Conservation (phyloP, 2,797 vertebrate genomes). For the Graptemys geographica region DNA sequence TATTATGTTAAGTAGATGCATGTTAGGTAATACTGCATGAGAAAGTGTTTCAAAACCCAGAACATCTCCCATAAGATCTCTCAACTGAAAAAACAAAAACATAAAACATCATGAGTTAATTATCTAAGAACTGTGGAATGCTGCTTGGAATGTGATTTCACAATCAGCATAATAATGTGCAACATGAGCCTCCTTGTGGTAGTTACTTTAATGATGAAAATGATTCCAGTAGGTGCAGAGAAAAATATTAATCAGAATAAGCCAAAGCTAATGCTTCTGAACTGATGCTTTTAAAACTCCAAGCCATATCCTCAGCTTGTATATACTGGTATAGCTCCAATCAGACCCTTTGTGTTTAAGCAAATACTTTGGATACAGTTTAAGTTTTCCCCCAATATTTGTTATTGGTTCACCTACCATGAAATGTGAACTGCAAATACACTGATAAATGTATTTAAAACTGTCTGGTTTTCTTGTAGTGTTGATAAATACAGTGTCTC, state of each 20-base stretch:
- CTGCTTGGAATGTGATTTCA: not conserved
- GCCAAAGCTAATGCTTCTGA: accelerated
- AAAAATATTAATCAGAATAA: not conserved
- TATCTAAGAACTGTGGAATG: not conserved
- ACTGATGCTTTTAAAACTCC: not conserved
- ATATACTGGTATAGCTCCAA: not conserved
- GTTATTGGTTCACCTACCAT: not conserved
- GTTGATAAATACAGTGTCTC: not conserved
- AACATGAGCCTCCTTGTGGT: accelerated
- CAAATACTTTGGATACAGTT: not conserved
- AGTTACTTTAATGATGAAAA: not conserved
- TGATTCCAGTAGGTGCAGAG: accelerated
- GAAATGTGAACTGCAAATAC: not conserved
- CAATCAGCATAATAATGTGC: accelerated
- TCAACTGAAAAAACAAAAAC: not conserved
- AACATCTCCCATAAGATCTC: not conserved
- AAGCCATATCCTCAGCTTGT: not conserved
- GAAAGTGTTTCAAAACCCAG: not conserved
- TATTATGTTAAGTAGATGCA: not conserved
- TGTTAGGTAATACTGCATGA: not conserved
- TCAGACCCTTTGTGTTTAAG: not conserved
- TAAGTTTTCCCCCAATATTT: not conserved
- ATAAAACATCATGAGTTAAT: not conserved
- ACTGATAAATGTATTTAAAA: not conserved
- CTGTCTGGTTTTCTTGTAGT: not conserved